These are phyloP conservation scores for Aviceda subcristata DNA, from an alignment of 2,113 vertebrate species.

Conservation along the genomic window DNA sequence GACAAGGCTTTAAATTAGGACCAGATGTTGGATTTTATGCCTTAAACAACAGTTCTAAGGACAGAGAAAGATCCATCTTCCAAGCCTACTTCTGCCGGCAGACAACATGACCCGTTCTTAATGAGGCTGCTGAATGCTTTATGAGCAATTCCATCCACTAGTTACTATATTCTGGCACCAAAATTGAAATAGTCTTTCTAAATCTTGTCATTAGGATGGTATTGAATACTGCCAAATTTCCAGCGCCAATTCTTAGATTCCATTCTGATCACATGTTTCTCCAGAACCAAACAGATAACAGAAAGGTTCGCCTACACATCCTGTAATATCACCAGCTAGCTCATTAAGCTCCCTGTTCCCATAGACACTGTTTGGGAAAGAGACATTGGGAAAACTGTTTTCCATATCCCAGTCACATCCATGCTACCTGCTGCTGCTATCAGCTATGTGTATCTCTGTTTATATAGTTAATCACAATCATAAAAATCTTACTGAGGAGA, in stretches of 20 bases:
- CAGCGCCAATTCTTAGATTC: background rate
- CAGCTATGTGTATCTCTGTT: background rate
- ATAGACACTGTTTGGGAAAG: background rate
- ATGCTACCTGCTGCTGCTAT: background rate
- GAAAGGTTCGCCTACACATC: background rate
- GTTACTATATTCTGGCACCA: constrained; percentile 39
- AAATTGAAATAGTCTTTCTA: constrained; percentile 32
- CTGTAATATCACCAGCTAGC: background rate
- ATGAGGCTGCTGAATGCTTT: constrained; percentile 49
- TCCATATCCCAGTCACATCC: background rate
- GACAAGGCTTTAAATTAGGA: constrained; percentile 3
- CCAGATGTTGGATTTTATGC: constrained; percentile 22
- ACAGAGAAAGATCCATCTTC: constrained; percentile 21
- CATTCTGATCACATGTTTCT: background rate
- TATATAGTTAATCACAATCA: background rate
- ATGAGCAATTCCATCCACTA: constrained; percentile 45
- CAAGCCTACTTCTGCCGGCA: constrained; percentile 23
- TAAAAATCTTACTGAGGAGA: background rate
- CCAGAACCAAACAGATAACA: background rate
- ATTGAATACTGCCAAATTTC: constrained; percentile 15
- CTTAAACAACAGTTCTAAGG: constrained; percentile 24
- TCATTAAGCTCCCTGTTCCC: background rate
- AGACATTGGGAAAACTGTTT: background rate
- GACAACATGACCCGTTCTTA: constrained; percentile 27
- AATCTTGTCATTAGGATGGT: background rate